A percentile compares a stretch with the other conserved stretches of the same genome.
phyloP scores from a whole-genome alignment of 2,888 invertebrate genomes.

The Euzetes globulus region DNA sequence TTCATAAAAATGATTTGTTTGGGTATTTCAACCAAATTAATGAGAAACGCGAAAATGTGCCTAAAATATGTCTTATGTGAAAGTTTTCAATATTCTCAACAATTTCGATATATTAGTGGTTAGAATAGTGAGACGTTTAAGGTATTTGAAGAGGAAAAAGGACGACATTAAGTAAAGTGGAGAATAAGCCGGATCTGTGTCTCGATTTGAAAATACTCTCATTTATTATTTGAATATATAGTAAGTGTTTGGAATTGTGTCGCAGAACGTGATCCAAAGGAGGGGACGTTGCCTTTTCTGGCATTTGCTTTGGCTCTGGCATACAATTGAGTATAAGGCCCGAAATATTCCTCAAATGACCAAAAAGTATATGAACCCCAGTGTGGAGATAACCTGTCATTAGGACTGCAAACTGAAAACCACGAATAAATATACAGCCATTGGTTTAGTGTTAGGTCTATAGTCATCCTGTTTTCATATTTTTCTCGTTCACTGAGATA shows the following conservation, averaged over 20 bases:
- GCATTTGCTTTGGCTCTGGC: not conserved
- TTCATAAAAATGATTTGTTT: too few species aligned
- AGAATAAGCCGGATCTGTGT: not conserved
- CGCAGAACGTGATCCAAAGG: conserved; percentile 13
- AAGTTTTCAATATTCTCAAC: too few species aligned
- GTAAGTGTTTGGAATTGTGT: conserved; percentile 8
- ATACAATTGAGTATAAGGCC: not conserved
- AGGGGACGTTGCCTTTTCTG: not conserved
- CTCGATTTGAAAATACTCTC: not conserved
- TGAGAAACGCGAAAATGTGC: too few species aligned
- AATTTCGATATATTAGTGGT: too few species aligned
- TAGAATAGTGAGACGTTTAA: too few species aligned
- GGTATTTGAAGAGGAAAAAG: too few species aligned
- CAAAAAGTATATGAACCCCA: conserved; percentile 6
- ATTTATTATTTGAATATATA: not conserved
- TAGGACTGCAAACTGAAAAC: conserved; percentile 3
- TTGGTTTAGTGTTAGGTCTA: not conserved
- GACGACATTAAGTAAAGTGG: not conserved
- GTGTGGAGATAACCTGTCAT: conserved; percentile 9
- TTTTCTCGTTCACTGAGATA: not conserved
- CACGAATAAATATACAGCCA: conserved; percentile 12
- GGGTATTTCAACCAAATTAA: too few species aligned
- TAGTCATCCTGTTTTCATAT: conserved; percentile 5
- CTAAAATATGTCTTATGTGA: too few species aligned
- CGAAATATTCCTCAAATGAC: not conserved